Conservation (phyloP, 1,140 invertebrate genomes). For the Pseudomyrmex flavicornis region DNA sequence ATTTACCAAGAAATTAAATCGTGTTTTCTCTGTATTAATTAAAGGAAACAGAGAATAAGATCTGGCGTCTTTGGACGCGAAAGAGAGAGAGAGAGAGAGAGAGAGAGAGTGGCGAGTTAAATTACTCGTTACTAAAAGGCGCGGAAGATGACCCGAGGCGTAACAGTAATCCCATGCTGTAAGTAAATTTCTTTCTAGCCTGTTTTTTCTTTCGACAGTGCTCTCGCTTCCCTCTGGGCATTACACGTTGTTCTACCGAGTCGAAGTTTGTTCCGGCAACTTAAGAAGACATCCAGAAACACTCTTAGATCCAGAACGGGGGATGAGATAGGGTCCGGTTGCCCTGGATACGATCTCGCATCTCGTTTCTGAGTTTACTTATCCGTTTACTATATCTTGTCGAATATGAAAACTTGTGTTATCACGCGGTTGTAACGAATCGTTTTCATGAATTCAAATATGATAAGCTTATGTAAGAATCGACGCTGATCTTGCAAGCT, state of each 20-base stretch:
- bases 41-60: conserved; percentile 40
- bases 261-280: conserved; percentile 78
- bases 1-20: conserved; percentile 58
- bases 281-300: conserved; percentile 79
- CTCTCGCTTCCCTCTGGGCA: conserved; percentile 69
- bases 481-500: background rate
- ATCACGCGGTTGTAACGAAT: conserved; percentile 59
- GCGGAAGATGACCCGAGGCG: conserved; percentile 34
- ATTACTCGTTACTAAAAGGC: conserved; percentile 41
- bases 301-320: conserved; percentile 65
- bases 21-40: conserved; percentile 42
- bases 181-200: conserved; percentile 72
- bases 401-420: conserved; percentile 69
- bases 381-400: conserved; percentile 64
- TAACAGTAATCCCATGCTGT: conserved; percentile 65
- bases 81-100: too few species aligned
- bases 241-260: conserved; percentile 77
- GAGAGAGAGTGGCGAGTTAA: conserved; percentile 38
- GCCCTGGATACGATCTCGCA: conserved; percentile 76
- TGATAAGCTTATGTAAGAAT: background rate
- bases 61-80: conserved; percentile 19
- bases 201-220: conserved; percentile 67
- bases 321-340: conserved; percentile 76
- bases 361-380: conserved; percentile 68
- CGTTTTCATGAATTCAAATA: conserved; percentile 18